Percentiles rank a stretch among this genome's conserved stretches.
Evolutionary conservation across 2,888 invertebrate species (phyloP).

Genomic region (Beris chalybata): DNA sequence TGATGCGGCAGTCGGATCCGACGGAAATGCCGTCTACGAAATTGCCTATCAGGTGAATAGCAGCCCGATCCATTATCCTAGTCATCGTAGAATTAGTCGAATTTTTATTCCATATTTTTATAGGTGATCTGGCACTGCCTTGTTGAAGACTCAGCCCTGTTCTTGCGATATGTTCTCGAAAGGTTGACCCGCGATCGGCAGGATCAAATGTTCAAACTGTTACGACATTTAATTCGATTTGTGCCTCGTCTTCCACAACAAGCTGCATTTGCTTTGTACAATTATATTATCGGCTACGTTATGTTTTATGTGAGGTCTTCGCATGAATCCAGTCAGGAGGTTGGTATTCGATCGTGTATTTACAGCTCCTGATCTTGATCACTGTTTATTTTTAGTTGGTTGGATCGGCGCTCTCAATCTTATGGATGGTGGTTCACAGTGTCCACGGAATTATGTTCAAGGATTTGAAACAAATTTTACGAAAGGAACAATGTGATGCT

Average conservation of each 20-base stretch:
- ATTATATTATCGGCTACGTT: slow-evolving; percentile 98
- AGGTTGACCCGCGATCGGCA: slow-evolving; percentile 90
- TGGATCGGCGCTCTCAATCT: slow-evolving; percentile 88
- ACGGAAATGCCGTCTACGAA: slow-evolving; percentile 96
- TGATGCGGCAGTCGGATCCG: slow-evolving; percentile 91
- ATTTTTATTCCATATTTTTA: not conserved
- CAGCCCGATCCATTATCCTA: too few relatives aligned
- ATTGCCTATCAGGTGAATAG: slow-evolving; percentile 84
- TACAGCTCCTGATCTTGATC: not conserved
- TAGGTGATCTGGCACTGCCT: slow-evolving; percentile 96
- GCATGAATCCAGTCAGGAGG: slow-evolving; percentile 90
- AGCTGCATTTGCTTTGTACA: slow-evolving; percentile 96
- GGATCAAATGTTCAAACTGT: slow-evolving; percentile 90
- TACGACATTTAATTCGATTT: slow-evolving; percentile 90
- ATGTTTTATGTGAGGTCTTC: slow-evolving; percentile 99
- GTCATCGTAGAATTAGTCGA: not conserved
- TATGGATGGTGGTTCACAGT: slow-evolving; percentile 99
- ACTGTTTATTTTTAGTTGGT: slow-evolving; percentile 62
- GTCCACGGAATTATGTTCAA: slow-evolving; percentile 99
- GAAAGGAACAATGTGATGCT: slow-evolving; percentile 99
- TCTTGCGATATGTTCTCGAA: slow-evolving; percentile 93
- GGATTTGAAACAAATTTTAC: slow-evolving; percentile 95
- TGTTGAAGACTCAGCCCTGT: slow-evolving; percentile 96
- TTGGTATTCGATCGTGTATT: slow-evolving; percentile 35
- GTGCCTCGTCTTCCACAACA: slow-evolving; percentile 93